Conservation (phyloP, 2,888 invertebrate genomes). For the Plebejus argus region DNA sequence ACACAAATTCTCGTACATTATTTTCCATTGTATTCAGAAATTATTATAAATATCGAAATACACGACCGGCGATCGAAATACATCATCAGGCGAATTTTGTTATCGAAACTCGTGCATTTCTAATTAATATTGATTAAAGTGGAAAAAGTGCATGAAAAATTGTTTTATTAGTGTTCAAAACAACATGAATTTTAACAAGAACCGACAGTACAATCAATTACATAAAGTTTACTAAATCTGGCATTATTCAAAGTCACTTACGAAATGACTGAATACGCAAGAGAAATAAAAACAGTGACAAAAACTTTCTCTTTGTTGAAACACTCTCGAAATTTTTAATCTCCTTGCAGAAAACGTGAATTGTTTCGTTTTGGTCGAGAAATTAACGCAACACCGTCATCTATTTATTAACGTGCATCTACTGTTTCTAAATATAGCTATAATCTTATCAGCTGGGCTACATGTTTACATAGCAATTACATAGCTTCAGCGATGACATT, state of each 20-base stretch:
- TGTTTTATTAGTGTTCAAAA: too few species aligned
- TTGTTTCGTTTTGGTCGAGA: neutral
- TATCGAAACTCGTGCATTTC: too few species aligned
- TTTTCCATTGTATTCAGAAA: too few species aligned
- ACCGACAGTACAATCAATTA: too few species aligned
- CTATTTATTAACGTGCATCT: neutral
- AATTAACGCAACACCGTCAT: neutral
- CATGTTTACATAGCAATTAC: conserved; percentile 13
- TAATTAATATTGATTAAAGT: too few species aligned
- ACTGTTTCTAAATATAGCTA: neutral
- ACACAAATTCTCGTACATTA: too few species aligned
- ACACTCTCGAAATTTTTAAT: neutral
- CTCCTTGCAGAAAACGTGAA: neutral
- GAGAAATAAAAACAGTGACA: neutral
- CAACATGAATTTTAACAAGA: too few species aligned
- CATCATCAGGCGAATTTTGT: too few species aligned
- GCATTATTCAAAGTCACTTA: neutral
- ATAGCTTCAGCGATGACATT: neutral
- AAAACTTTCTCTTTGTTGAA: neutral
- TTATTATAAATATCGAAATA: too few species aligned
- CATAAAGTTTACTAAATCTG: conserved; percentile 34
- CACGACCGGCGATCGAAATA: too few species aligned
- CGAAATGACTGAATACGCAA: neutral
- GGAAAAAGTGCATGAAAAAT: too few species aligned
- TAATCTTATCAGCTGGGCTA: conserved; percentile 18